Percentiles rank a stretch among this genome's conserved stretches.
These are phyloP conservation scores for Achroia grisella DNA, from an alignment of 1,140 invertebrate species.

Conservation along the genomic window DNA sequence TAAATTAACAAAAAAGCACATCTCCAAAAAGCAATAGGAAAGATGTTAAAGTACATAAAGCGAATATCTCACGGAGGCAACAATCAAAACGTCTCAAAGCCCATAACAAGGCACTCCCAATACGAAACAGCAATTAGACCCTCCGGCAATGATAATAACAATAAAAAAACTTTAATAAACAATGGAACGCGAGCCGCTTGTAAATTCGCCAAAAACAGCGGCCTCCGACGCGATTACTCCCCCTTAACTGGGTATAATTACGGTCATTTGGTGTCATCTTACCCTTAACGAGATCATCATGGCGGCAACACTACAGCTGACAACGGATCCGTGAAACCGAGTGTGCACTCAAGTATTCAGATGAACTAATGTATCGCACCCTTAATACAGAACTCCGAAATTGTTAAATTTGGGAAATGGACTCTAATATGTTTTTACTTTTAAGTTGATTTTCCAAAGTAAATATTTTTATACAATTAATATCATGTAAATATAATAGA, in stretches of 20 bases:
- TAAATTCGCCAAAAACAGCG: slow-evolving; percentile 41
- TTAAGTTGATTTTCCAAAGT: no score
- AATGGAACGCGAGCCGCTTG: slow-evolving; percentile 31
- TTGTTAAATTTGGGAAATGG: no score
- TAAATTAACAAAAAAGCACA: no score
- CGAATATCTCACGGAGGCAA: no score
- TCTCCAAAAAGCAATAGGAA: no score
- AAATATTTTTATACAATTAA: no score
- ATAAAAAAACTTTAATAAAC: slow-evolving; percentile 55
- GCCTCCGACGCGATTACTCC: slow-evolving; percentile 17
- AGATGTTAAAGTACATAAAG: no score
- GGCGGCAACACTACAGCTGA: slow-evolving; percentile 19
- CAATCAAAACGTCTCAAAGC: no score
- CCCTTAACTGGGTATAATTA: slow-evolving; percentile 50
- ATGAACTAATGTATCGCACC: slow-evolving; percentile 1
- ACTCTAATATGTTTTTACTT: no score
- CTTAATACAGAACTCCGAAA: no score
- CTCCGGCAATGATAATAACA: slow-evolving; percentile 19
- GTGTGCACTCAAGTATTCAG: neutral
- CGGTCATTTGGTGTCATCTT: slow-evolving; percentile 57
- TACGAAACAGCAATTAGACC: slow-evolving; percentile 22
- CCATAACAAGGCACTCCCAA: no score
- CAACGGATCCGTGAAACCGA: neutral
- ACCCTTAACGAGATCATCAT: slow-evolving; percentile 55
- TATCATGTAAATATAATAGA: no score